Evolutionary conservation across 2,888 invertebrate genomes (phyloP).

Genomic region (Bugula neritina): DNA sequence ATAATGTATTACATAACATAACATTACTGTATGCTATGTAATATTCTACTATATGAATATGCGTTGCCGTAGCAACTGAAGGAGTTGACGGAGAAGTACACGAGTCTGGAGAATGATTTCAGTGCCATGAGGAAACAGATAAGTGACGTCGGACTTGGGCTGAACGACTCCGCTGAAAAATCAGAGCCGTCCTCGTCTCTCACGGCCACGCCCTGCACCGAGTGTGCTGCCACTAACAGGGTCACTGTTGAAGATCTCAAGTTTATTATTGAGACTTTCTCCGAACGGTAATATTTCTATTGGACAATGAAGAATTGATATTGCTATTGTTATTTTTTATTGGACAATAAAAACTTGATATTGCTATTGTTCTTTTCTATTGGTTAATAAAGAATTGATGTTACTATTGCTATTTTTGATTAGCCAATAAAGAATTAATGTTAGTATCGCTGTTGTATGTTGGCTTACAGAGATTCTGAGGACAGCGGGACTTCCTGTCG

Average conservation of each 20-base stretch:
- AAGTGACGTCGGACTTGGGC: neutral
- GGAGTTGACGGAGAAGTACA: slow-evolving; percentile 16
- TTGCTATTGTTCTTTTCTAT: too few relatives aligned
- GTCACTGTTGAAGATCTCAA: slow-evolving; percentile 7
- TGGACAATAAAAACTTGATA: too few relatives aligned
- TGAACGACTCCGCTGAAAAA: neutral
- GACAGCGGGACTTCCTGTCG: neutral
- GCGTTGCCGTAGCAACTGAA: neutral
- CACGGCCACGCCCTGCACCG: neutral
- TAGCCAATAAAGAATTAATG: too few relatives aligned
- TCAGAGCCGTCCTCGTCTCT: neutral
- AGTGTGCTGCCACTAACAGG: neutral
- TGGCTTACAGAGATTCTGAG: neutral
- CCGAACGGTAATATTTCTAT: neutral
- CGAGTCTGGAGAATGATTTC: neutral
- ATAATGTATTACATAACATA: too few relatives aligned
- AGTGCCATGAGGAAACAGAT: neutral
- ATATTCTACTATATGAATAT: too few relatives aligned
- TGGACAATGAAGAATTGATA: too few relatives aligned
- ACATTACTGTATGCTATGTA: too few relatives aligned
- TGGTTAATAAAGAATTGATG: too few relatives aligned
- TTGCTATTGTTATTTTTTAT: too few relatives aligned
- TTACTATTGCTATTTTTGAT: too few relatives aligned
- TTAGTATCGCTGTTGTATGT: too few relatives aligned
- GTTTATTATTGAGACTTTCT: neutral